phyloP scores from a whole-genome alignment of 1,140 invertebrate genomes.

The Tetragonula clypearis region DNA sequence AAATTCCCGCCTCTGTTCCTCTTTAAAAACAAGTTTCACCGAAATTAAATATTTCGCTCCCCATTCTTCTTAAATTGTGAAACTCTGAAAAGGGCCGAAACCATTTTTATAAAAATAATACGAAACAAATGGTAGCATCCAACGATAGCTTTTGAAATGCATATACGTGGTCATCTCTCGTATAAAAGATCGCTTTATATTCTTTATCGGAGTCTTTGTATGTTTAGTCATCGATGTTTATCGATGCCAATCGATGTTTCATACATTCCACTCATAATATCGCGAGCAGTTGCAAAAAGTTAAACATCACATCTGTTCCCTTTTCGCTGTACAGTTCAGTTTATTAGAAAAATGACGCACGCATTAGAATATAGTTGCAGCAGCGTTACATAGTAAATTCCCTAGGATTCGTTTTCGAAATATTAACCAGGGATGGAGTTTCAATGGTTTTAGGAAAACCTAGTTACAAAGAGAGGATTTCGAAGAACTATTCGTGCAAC shows the following conservation, averaged over 20 bases:
- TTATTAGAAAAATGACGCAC: not conserved
- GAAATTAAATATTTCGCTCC: not conserved
- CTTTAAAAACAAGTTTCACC: conserved; percentile 2
- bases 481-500: not conserved
- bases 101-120: not conserved
- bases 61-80: conserved; percentile 8
- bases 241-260: not conserved
- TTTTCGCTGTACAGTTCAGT: not conserved
- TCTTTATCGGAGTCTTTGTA: not conserved
- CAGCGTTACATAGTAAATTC: not conserved
- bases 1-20: not conserved
- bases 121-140: not conserved
- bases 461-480: not conserved
- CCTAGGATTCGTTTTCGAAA: conserved; percentile 3
- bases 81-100: not conserved
- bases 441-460: conserved; percentile 22
- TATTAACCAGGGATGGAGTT: not conserved
- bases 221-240: conserved; percentile 28
- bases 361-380: not conserved
- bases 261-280: conserved; percentile 8
- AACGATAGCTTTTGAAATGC: not conserved
- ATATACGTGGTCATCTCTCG: conserved; percentile 16
- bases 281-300: not conserved
- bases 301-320: not conserved
- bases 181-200: not conserved